Evolutionary conservation across 2,797 vertebrate genomes (phyloP).

Genomic region (Otolemur crassicaudatus): DNA sequence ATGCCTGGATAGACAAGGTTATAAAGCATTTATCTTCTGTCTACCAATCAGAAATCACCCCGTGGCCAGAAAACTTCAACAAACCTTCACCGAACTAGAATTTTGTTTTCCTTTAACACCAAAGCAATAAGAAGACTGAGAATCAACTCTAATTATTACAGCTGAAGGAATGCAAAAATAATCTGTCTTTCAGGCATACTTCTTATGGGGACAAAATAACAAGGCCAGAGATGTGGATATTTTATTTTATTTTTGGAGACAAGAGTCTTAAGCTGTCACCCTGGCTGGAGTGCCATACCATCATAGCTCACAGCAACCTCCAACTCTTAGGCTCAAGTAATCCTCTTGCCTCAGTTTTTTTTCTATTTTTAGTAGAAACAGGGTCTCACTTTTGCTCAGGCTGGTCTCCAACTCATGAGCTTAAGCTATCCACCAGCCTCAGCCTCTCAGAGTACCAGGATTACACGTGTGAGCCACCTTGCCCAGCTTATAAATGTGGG

Average conservation of each 20-base stretch:
- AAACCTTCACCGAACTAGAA: slow-evolving; percentile 23
- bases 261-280: too few species aligned
- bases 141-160: not conserved
- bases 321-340: too few species aligned
- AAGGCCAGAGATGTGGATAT: not conserved
- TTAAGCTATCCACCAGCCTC: too few species aligned
- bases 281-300: too few species aligned
- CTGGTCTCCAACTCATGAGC: too few species aligned
- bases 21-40: not conserved
- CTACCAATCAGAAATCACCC: not conserved
- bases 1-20: not conserved
- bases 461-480: not conserved
- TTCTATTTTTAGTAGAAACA: too few species aligned
- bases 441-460: too few species aligned
- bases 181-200: not conserved
- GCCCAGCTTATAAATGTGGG: not conserved
- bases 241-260: not conserved
- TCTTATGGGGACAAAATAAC: not conserved
- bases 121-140: slow-evolving; percentile 5
- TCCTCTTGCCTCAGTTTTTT: too few species aligned
- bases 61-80: not conserved
- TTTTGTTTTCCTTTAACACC: slow-evolving; percentile 30
- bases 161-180: not conserved
- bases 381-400: too few species aligned
- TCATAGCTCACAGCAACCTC: too few species aligned